Base-by-base conservation (phyloP, 2,113 vertebrate genomes). In the Aramus guarauna region DNA sequence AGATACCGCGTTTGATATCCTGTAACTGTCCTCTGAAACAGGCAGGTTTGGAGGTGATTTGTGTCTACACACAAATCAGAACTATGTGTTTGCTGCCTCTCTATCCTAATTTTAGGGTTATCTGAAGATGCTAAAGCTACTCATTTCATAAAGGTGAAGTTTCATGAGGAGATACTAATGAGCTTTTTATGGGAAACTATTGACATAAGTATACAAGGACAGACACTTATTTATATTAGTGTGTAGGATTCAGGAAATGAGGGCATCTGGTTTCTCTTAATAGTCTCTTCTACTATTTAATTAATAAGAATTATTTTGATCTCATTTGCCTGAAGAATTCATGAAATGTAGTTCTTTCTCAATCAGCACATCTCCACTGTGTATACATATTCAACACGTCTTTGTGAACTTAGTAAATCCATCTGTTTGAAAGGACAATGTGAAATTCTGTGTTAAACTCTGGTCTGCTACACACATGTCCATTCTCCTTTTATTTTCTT, bases 381-480 rank as follows among this genome's bases (percentile, higher is more conserved):
- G 79, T 90, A 36, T 72, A 78, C 50, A 91, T 79, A 91, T 55
- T 95, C 76, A 68, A 78, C 59, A 2, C 8, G 2, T 80, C 67
- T 95, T 92, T 94, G 77, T 87, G 94, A 94, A 89, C 76, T 60
- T 34, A 86, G 90, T 89, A 96, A 97, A 97, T 97, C 86, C 66
- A 53, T 96, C 96, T 96, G 86, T 92, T 97, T 95, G 89, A 94
- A 97, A 95, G 84, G 93, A 96, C 93, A 96, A 19, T 91, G 87
- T 68, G 88, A 94, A 96, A 97, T 97, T 94, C 96, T 86, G 88
- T 94, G 85, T 97, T 97, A 92, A 95, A 96, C 95, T 90, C 18
- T 94, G 93, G 92, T 97, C 96, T 98, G 97, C 95, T 97, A 73
- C 96, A 95, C 97, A 98, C 81, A 97, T 98, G 98, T 97, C 97